phyloP scores from a whole-genome alignment of 2,888 invertebrate genomes.

The Melipona bicolor region DNA sequence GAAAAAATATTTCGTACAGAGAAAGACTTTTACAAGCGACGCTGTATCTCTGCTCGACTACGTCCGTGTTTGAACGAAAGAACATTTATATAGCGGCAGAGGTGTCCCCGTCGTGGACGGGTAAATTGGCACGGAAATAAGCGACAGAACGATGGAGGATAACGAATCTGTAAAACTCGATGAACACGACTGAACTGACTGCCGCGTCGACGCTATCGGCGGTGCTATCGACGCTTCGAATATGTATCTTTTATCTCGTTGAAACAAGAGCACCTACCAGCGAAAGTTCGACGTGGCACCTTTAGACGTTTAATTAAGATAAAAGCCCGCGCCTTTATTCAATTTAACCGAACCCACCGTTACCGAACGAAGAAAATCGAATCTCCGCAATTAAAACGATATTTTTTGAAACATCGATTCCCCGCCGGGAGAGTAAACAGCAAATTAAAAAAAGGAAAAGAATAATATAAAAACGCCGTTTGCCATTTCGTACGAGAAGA shows the following conservation, averaged over 20 bases:
- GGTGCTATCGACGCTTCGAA: neutral
- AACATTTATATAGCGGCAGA: neutral
- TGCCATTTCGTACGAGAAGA: too few species aligned
- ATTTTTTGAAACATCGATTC: neutral
- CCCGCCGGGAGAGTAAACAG: neutral
- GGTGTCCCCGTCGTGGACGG: neutral
- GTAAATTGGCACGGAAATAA: neutral
- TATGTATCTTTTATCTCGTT: neutral
- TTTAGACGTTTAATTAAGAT: slow-evolving; percentile 11
- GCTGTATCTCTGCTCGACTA: neutral
- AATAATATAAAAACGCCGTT: neutral
- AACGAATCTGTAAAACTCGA: neutral
- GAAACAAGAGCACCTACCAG: neutral
- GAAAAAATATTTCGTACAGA: too few species aligned
- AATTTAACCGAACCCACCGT: neutral
- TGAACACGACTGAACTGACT: neutral
- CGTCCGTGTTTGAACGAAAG: neutral
- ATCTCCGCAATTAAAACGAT: neutral
- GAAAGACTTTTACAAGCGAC: neutral
- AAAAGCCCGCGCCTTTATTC: neutral
- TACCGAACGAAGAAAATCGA: neutral
- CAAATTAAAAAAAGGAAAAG: neutral
- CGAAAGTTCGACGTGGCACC: neutral
- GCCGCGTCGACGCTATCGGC: neutral
- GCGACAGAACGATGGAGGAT: neutral